Base-by-base conservation (phyloP, 2,888 invertebrate genomes). In the Trichopoda pennipes region DNA sequence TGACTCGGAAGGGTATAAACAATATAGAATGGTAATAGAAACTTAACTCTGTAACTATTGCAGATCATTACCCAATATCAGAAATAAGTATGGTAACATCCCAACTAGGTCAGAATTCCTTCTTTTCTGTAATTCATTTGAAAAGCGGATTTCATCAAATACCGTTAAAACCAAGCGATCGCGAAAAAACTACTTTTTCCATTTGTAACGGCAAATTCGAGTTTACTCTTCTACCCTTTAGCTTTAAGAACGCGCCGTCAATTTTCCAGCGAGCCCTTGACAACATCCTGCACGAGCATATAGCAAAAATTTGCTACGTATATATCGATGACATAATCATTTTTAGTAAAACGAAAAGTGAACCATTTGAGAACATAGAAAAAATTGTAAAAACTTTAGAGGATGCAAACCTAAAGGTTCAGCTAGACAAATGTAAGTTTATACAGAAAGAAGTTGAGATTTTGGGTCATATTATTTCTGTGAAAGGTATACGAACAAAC, bases 121-220 rank as follows among this genome's bases (percentile, higher is more conserved):
- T 28, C 7, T 28, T 28, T 28, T 28, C 28, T 2, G 28, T 28
- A 28, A 2, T 28, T 1, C 7, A 28, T 6, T 28, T 28, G 8
- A 28, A 28, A 28, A 28, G 28, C 8, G 28, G 28, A 2, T 28
- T 28, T 6, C 28, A 28, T 28, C 28, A 28, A 8, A 28, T 28
- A 4, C 35, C 51, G 78, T 4, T 69, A 84, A 68, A 28, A 74
- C 32, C 1, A 14, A 21, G 17, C 2, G 79, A 83, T 44, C 53
- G 66, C 1, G 80, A 70, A 16, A 83, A 79, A 58, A 82, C 78
- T 1, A 63, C 69, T 21, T 78, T 78, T 47, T 74, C 58, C 1
- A 38, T 38, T 14, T 1, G 2, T 14, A 38, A 38, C 14, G 38
- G 38, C 14, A 38, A 38, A 3, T 38, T 3, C 14, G 38, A 38